Evolutionary conservation across 2,113 vertebrate genomes (phyloP), one percentile per base, ranked within the genome.

Genomic region (Natator depressus): DNA sequence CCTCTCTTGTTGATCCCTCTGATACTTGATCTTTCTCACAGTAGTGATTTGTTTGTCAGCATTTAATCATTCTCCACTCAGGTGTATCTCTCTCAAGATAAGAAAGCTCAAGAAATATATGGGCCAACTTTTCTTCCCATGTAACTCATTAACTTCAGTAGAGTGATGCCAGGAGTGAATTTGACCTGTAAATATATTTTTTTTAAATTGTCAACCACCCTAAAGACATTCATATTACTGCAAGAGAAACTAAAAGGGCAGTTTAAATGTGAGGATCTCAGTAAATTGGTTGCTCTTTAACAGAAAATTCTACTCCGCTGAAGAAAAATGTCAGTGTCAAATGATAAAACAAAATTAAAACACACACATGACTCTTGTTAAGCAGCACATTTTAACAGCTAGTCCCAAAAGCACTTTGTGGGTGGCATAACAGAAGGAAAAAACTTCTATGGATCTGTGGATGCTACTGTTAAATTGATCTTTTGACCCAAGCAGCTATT

Each of bases 21-120:
- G 27, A 59, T 13, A 29, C 17, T 89, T 27, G 5, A 49, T n/a
- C 35, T 53, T 35, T 85, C 24, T 35, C 1, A 16, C 16, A 42
- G 1, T 0, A 0, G 3, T 17, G 59, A 8, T 53, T 72, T 19
- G 17, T 25, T 62, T 89, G 50, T 5, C 54, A 35, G 46, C 54
- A 11, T 69, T 57, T 42, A 20, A 0, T 19, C 0, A 0, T 14
- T 72, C 47, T 85, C 46, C 1, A 2, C n/a, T 14, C 8, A 0
- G 6, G 42, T 80, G 49, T 42, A 5, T 59, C 11, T 59, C 2
- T 49, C 35, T 72, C 22, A n/a, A 16, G 78, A 75, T 2, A 50
- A 10, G 25, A 91, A 1, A 13, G 17, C 1, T 1, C 0, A 2
- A 55, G 82, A 49, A 29, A 8, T 6, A 20, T 17, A 59, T 59